Conservation (phyloP, 1,140 invertebrate genomes). For the Dendrolimus kikuchii region DNA sequence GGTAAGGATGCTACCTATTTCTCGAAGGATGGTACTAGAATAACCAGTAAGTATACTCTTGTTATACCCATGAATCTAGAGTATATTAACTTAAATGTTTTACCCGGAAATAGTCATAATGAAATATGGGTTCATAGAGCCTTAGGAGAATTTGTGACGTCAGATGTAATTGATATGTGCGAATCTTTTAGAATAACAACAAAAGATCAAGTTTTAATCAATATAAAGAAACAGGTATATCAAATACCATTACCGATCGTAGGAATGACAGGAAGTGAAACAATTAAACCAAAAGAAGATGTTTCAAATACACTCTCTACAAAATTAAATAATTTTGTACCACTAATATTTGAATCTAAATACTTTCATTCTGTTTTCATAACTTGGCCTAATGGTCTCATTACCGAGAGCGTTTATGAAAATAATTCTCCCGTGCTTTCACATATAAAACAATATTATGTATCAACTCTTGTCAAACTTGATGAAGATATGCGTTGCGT, state of each 20-base stretch:
- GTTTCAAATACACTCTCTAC: conserved; percentile 12
- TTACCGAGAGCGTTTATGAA: conserved; percentile 62
- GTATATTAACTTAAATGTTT: conserved; percentile 41
- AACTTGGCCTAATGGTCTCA: conserved; percentile 70
- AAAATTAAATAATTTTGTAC: conserved; percentile 11
- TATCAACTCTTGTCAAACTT: conserved; percentile 19
- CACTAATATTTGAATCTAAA: conserved; percentile 23
- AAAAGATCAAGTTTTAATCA: conserved; percentile 53
- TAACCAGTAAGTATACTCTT: conserved; percentile 50
- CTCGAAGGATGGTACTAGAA: conserved; percentile 60
- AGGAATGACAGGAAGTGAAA: conserved; percentile 8
- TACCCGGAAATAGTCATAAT: conserved; percentile 36
- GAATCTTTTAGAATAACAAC: conserved; percentile 38
- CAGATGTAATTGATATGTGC: conserved; percentile 26
- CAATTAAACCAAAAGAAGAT: conserved; percentile 18
- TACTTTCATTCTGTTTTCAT: conserved; percentile 51
- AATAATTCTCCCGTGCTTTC: conserved; percentile 50
- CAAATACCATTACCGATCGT: conserved; percentile 14
- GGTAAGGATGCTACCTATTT: conserved; percentile 56
- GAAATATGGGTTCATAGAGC: conserved; percentile 49
- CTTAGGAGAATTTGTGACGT: conserved; percentile 27
- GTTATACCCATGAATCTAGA: conserved; percentile 58
- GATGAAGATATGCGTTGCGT: conserved; percentile 57
- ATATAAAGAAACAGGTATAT: conserved; percentile 51
- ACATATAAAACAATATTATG: conserved; percentile 67